Base-by-base conservation (phyloP, 2,113 vertebrate genomes). In the Microcebus griseorufus region DNA sequence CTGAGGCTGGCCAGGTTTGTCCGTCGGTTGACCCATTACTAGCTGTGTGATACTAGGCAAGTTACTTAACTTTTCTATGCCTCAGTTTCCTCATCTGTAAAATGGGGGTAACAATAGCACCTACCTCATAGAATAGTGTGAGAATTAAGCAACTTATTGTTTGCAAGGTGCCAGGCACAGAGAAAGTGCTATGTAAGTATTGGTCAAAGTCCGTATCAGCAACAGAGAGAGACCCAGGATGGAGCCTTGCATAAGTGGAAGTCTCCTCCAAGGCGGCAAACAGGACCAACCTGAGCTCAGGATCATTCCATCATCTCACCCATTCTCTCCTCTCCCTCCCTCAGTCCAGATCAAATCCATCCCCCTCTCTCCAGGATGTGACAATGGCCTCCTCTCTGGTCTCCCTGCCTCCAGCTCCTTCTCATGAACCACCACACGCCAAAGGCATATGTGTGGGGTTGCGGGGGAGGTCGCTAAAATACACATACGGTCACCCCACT, bases 81-180 rank as follows among this genome's bases (percentile, higher is more conserved):
- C 86, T 97, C 53, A 42, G 70, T 94, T 84, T 96, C 82, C n/a
- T 89, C 51, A 88, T 76, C n/a, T 88, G 16, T 84, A 48, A 90
- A 93, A 69, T 78, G 60, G 22, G 27, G 12, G 22, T 88, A 67
- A 82, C 65, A 69, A 69, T 32, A 85, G 48, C n/a, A 51, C 34
- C 22, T 90, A 69, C 23, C 32, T 55, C 29, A 10, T 5, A 70
- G 78, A 20, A 45, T 48, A 91, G 13, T 29, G 1, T 85, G 82
- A 85, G 32, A 37, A 90, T 67, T 65, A 85, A 88, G 34, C 34
- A 42, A 69, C 58, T 91, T 76, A 27, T 67, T 48, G 25, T 78
- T 64, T 88, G 65, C 70, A 25, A 88, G 88, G 48, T 85, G 16
- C 23, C 48, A 58, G 67, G 51, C 67, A 83, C 5, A 60, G 73